These are phyloP conservation scores for Eriosoma lanigerum DNA, from an alignment of 1,140 invertebrate genomes.

Conservation along the genomic window DNA sequence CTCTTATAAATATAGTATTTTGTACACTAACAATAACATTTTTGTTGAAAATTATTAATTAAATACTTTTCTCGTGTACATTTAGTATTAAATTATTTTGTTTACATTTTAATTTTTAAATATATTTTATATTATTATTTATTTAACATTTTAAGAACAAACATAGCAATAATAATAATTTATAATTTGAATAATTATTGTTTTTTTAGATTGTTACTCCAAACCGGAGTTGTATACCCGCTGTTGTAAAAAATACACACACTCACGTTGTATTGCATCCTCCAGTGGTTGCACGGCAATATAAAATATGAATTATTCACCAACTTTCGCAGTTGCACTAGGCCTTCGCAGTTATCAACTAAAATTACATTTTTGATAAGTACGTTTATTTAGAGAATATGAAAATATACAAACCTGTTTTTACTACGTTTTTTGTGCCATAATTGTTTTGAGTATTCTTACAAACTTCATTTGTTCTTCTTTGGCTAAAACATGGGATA, in stretches of 20 bases:
- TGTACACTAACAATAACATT: too few species aligned
- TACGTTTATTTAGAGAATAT: neutral
- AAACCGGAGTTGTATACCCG: neutral
- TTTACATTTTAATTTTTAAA: too few species aligned
- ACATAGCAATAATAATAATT: too few species aligned
- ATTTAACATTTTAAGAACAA: too few species aligned
- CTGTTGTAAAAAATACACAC: neutral
- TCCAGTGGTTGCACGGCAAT: constrained; percentile 34
- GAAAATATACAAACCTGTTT: neutral
- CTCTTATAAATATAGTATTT: too few species aligned
- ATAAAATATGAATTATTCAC: constrained; percentile 12
- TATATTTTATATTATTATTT: too few species aligned
- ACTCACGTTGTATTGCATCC: constrained; percentile 49
- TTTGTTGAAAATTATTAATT: too few species aligned
- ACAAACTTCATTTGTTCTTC: constrained; percentile 20
- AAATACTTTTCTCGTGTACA: too few species aligned
- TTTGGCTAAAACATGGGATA: constrained; percentile 5
- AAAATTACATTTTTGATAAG: neutral
- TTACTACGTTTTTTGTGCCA: constrained; percentile 1
- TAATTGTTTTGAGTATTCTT: neutral
- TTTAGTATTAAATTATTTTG: too few species aligned
- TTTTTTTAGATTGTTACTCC: too few species aligned
- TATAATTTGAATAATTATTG: too few species aligned
- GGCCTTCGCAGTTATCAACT: constrained; percentile 33
- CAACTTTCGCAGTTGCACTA: neutral